These are phyloP conservation scores for Peromyscus attwateri DNA, from an alignment of 2,797 vertebrate genomes.

Conservation along the genomic window DNA sequence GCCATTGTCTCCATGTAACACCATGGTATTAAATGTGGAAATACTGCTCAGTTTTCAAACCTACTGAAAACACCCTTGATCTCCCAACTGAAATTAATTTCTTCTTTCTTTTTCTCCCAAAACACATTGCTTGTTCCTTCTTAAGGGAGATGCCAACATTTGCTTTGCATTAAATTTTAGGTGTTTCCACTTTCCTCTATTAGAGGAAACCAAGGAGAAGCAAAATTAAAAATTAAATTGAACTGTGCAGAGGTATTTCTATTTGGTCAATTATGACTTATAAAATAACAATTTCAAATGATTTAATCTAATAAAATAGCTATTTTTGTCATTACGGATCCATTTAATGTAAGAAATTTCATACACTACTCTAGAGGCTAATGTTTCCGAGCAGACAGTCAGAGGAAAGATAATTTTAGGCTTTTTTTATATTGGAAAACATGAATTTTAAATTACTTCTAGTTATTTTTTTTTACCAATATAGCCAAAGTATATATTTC, in stretches of 20 bases:
- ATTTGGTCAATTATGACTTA: neutral
- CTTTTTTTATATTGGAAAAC: neutral
- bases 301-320: conserved; percentile 42
- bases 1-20: neutral
- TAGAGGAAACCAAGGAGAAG: conserved; percentile 38
- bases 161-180: conserved; percentile 55
- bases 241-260: neutral
- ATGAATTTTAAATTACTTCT: neutral
- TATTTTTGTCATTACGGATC: conserved; percentile 29
- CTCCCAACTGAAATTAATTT: conserved; percentile 50
- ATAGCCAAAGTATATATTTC: conserved; percentile 30
- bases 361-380: neutral
- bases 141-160: neutral
- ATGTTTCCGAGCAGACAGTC: neutral
- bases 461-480: conserved; percentile 37
- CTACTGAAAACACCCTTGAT: conserved; percentile 15
- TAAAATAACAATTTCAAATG: conserved; percentile 48
- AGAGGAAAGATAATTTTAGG: conserved; percentile 45
- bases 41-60: conserved; percentile 39
- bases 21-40: neutral
- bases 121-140: neutral
- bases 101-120: conserved; percentile 12
- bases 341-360: conserved; percentile 50
- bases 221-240: conserved; percentile 11
- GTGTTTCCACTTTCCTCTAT: conserved; percentile 3